Evolutionary conservation across 2,113 vertebrate genomes (phyloP).

Genomic region (Chaetorhynchus papuensis): DNA sequence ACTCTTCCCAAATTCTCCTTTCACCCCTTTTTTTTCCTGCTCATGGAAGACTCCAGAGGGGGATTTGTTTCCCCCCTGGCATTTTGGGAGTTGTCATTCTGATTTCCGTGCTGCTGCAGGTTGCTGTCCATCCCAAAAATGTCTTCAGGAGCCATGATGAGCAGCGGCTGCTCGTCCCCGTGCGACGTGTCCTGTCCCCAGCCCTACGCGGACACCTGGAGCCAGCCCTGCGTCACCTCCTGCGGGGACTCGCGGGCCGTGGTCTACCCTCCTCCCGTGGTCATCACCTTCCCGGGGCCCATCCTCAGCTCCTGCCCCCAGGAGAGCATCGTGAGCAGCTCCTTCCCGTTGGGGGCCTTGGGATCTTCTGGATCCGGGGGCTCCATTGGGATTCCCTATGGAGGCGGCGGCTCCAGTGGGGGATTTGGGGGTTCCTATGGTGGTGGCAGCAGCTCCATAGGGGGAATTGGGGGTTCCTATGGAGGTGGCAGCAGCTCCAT

Average conservation of each 20-base stretch:
- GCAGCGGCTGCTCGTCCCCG: not conserved
- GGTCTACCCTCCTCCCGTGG: not conserved
- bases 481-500: not conserved
- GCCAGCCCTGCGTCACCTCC: not conserved
- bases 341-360: not conserved
- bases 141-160: not conserved
- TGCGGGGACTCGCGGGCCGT: not conserved
- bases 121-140: not conserved
- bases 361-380: not conserved
- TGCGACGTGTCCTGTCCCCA: not conserved
- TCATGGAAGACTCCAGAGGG: accelerated
- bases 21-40: accelerated
- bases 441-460: not conserved
- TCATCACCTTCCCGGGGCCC: not conserved
- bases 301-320: slow-evolving; percentile 15
- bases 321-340: not conserved
- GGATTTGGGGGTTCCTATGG: too few relatives aligned
- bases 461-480: not conserved
- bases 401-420: not conserved
- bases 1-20: not conserved
- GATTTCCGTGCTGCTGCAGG: not conserved
- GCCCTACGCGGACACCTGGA: not conserved
- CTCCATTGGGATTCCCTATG: not conserved
- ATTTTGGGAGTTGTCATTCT: accelerated
- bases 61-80: not conserved